Evolutionary conservation across 2,113 vertebrate species (phyloP), one percentile per base, ranked within the genome.

Genomic region (Chloebia gouldiae): DNA sequence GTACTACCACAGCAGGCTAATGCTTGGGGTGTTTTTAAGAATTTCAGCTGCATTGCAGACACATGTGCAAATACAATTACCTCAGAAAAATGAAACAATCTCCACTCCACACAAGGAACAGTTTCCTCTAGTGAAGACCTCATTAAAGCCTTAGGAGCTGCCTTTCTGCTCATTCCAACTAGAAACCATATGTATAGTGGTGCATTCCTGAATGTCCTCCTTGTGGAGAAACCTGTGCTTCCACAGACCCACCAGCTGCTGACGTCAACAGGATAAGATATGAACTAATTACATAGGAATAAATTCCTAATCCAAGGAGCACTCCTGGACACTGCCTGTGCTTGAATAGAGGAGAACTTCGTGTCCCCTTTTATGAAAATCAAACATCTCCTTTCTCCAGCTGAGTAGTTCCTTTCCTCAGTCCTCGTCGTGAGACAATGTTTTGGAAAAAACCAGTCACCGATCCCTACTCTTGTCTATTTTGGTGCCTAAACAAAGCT

Each of bases 401-500:
- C 40, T 0, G 2, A 86, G 73, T 70, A 51, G 61, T 45, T 95
- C 69, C 73, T 21, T 93, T 91, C 63, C 84, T 93, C 33, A 72
- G 65, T 49, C 72, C 65, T 50, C 5, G 2, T 57, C 25, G 27
- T 56, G 86, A 90, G 72, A 94, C 82, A 88, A 31, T 93, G 95
- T 84, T 90, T 96, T 94, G 94, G 83, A 96, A 94, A 96, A 85
- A 94, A 57, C 0, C 30, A 80, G 79, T 94, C 90, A 92, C 86
- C 0, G 0, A 63, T 90, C 79, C 35, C 54, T 78, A 66, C 83
- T 88, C 76, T 63, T 25, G 35, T 66, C 92, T 97, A 92, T 92
- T 96, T 90, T 77, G 49, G 86, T 86, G 80, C 45, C 60, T 65
- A 70, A 93, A 81, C 33, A 63, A 54, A 86, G 88, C 94, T 94